Evolutionary conservation across 2,113 vertebrate species (phyloP).

Genomic region (Axis porcinus): DNA sequence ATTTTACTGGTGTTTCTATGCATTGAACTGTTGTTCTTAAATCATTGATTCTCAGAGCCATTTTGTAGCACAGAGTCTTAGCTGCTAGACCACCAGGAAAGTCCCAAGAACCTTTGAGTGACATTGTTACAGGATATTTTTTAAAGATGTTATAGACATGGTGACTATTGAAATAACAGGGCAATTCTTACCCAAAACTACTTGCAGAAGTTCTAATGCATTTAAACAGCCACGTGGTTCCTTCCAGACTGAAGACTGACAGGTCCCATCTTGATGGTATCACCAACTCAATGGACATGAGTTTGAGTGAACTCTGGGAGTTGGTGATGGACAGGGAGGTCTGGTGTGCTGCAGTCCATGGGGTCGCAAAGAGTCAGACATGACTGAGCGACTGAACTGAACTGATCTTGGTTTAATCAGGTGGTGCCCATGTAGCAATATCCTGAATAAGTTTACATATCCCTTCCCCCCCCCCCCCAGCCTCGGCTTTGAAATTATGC

Average conservation of each 20-base stretch:
- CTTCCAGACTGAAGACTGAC: background rate
- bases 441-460: background rate
- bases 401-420: background rate
- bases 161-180: background rate
- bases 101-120: background rate
- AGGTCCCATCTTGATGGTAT: background rate
- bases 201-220: background rate
- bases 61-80: background rate
- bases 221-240: accelerated
- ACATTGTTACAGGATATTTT: background rate
- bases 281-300: background rate
- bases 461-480: accelerated
- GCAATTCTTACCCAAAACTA: background rate
- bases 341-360: background rate
- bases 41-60: background rate
- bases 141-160: background rate
- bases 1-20: background rate
- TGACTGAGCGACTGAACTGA: background rate
- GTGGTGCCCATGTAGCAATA: background rate
- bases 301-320: background rate
- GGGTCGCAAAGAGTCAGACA: background rate
- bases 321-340: background rate
- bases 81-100: background rate
- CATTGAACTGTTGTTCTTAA: background rate
- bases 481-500: background rate